Base-by-base conservation (phyloP, 2,797 vertebrate genomes). In the Lithobates pipiens region DNA sequence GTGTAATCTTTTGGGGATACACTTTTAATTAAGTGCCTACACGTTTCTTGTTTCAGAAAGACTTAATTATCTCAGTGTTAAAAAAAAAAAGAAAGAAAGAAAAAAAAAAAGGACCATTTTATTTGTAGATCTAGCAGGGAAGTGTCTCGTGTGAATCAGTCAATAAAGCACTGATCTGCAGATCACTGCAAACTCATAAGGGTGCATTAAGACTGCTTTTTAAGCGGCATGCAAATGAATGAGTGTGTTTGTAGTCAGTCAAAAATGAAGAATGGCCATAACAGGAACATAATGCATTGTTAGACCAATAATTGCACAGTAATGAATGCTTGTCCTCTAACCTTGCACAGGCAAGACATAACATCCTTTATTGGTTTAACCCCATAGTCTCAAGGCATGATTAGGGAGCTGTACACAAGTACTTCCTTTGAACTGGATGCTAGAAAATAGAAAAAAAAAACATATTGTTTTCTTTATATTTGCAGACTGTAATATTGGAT, bases 21-120 rank as follows among this genome's bases (percentile, higher is more conserved):
- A 36, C 77, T 92, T 89, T 90, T 91, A 91, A 92, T 93, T 93
- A 92, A 93, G 89, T 89, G 90, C 75, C 85, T 88, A 89, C 90
- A 86, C 18, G 13, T 65, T 78, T 90, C 88, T 88, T 85, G n/a
- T 88, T 86, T 83, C 82, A 1, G 73, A 86, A 90, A 79, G 71
- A 77, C 83, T 88, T 91, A 90, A 90, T 92, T 91, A 77, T 86
- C 88, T 86, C 85, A 82, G 80, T 88, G 86, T 74, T 90, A 63
- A 71, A 86, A 7, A 77, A 80, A 87, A 87, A 87, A 71, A 76
- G n/a, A n/a, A n/a, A n/a, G n/a, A n/a, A n/a, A n/a, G n/a, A n/a
- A 84, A 63, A 71, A 83, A 34, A 83, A 80, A 87, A 87, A 84
- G 71, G 81, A 84, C 88, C 88, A 27, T 90, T 89, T 90, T 88